A percentile compares a stretch with the other conserved stretches of the same genome.
These are phyloP conservation scores for Hyperoplus lanceolatus DNA, from an alignment of 2,797 vertebrate genomes.

Conservation along the genomic window DNA sequence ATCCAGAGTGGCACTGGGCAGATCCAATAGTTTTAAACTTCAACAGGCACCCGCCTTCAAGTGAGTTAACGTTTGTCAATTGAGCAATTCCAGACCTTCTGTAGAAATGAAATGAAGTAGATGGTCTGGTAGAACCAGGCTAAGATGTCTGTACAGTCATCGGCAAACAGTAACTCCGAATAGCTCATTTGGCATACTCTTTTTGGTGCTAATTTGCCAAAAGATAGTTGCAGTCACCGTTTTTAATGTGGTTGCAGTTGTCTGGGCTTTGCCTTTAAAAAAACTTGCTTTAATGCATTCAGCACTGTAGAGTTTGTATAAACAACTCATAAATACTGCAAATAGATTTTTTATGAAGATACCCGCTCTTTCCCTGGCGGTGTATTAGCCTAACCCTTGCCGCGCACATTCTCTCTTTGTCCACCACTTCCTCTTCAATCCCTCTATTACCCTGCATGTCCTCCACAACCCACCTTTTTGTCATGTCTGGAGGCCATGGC, in stretches of 20 bases:
- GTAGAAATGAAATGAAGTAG: no score
- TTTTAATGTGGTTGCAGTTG: neutral
- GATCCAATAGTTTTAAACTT: no score
- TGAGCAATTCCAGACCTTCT: no score
- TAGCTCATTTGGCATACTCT: neutral
- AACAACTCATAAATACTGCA: constrained; percentile 37
- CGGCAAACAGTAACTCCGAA: neutral
- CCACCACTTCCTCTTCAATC: constrained; percentile 67
- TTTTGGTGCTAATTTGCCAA: no score
- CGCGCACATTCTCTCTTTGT: constrained; percentile 57
- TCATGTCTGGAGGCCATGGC: constrained; percentile 74
- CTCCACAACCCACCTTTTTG: constrained; percentile 64
- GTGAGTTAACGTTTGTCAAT: no score
- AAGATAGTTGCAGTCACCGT: neutral
- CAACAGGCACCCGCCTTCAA: no score
- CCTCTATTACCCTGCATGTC: constrained; percentile 51
- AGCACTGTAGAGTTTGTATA: constrained; percentile 3
- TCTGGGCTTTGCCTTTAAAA: neutral
- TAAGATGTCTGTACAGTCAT: neutral
- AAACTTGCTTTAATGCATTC: constrained; percentile 8
- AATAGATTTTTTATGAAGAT: constrained; percentile 37
- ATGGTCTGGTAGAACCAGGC: no score
- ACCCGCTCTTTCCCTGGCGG: constrained; percentile 38
- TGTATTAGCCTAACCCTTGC: constrained; percentile 62
- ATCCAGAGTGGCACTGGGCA: no score